A percentile compares a stretch with the other conserved stretches of the same genome.
Conservation (phyloP, 2,888 invertebrate species). For the Nebria brevicollis region DNA sequence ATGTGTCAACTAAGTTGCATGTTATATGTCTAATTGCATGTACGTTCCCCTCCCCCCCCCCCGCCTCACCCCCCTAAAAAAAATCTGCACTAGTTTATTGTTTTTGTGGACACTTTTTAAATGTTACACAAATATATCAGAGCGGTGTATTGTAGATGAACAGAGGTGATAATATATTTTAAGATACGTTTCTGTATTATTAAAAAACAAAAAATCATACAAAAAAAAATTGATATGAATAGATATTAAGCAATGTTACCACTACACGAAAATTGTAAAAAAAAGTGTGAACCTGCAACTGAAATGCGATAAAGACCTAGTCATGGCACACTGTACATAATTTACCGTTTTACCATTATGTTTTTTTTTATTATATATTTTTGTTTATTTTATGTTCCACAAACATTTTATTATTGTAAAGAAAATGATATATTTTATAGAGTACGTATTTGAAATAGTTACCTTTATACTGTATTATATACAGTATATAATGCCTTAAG, state of each 20-base stretch:
- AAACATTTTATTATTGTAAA: conserved; percentile 39
- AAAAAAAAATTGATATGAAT: conserved; percentile 23
- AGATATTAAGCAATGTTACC: conserved; percentile 57
- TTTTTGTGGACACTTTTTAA: not conserved
- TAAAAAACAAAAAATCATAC: not conserved
- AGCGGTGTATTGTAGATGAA: conserved; percentile 11
- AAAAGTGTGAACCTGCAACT: conserved; percentile 43
- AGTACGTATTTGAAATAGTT: conserved; percentile 22
- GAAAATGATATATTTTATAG: conserved; percentile 43
- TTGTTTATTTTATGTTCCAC: conserved; percentile 35
- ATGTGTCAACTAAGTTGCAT: conserved; percentile 34
- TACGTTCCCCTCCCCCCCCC: not conserved
- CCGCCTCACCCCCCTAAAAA: not conserved
- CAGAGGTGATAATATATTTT: conserved; percentile 40
- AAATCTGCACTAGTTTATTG: conserved; percentile 10
- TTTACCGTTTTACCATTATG: conserved; percentile 32
- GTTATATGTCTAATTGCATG: conserved; percentile 37
- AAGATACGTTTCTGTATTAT: conserved; percentile 4
- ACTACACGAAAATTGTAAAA: conserved; percentile 55
- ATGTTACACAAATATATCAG: conserved; percentile 10
- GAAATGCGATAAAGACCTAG: conserved; percentile 46
- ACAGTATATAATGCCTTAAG: conserved; percentile 40
- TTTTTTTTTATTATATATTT: conserved; percentile 29
- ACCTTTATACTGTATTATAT: conserved; percentile 35
- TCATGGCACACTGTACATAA: conserved; percentile 47